Base-by-base conservation (phyloP, 64 coral and sea anemone genomes). In the Trachythela sp. region DNA sequence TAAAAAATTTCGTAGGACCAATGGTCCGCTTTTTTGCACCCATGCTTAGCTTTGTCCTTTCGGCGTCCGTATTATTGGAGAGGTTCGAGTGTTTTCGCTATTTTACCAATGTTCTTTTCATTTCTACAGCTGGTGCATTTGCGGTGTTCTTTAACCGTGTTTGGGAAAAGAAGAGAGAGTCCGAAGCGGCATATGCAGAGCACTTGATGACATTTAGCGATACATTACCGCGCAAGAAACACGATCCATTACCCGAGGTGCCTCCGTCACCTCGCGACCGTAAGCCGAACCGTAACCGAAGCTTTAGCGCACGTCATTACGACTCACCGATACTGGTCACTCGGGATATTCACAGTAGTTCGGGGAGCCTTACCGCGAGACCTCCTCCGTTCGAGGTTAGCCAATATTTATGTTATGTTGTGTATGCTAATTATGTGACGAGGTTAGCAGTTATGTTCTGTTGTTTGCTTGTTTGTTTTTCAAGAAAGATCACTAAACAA, bases 121-220 rank as follows among this genome's bases (percentile, higher is more conserved):
- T n/a, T 64, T 20, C 20, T 85, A 8, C 54, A 99, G 96, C 88
- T 89, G 96, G 96, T 20, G 88, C 90, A 2, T 99, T 99, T 70
- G 86, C 96, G 89, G 88, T 94, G 9, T 99, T 99, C 48, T 99
- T 99, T 52, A 91, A 99, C 27, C 91, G 92, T 72, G 93, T 92
- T 9, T 99, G 96, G 96, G 93, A 99, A 9, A 99, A 94, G 87
- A 99, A 93, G 48, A 36, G 84, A 37, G 96, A 99, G 15, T 95
- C 91, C 51, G 96, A 99, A 39, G 83, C 83, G n/a, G 96, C 93
- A 0, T 99, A 99, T 40, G 20, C 83, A 8, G 83, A 91, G 7
- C 94, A 95, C 48, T 38, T 93, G 36, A 49, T 90, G 29, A 92
- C 91, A 17, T 83, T 92, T n/a, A 83, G 75, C 2, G 85, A 99